Evolutionary conservation across 2,797 vertebrate species (phyloP).

Genomic region (Coccyzus lansbergi): DNA sequence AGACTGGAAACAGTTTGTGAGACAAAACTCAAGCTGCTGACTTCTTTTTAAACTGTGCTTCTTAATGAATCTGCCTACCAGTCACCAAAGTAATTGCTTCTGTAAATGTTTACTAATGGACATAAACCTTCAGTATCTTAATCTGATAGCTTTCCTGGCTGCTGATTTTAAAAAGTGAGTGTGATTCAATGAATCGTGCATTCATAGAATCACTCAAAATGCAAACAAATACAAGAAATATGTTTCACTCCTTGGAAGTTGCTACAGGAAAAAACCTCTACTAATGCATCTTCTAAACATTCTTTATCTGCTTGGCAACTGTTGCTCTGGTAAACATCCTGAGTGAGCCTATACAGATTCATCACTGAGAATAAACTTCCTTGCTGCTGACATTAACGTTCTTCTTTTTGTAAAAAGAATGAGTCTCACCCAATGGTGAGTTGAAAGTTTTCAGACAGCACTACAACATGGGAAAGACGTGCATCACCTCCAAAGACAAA

Average conservation of each 20-base stretch:
- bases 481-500: not conserved
- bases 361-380: conserved; percentile 56
- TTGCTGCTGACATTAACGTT: conserved; percentile 45
- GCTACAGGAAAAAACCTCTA: not conserved
- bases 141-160: not conserved
- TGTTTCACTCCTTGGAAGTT: conserved; percentile 9
- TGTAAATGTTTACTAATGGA: not conserved
- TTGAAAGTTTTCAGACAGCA: conserved; percentile 7
- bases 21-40: not conserved
- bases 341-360: conserved; percentile 46
- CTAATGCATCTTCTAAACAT: conserved; percentile 37
- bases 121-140: not conserved
- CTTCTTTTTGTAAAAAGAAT: not conserved
- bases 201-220: conserved; percentile 10
- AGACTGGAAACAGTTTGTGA: not conserved
- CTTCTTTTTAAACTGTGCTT: not conserved
- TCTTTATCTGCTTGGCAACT: conserved; percentile 47
- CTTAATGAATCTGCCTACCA: not conserved
- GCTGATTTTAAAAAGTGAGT: not conserved
- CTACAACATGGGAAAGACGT: conserved; percentile 17
- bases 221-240: conserved; percentile 70
- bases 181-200: conserved; percentile 44
- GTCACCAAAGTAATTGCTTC: not conserved
- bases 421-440: conserved; percentile 24
- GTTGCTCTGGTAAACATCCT: conserved; percentile 70